Evolutionary conservation across 2,113 vertebrate genomes (phyloP).

Genomic region (Pampusana beccarii): DNA sequence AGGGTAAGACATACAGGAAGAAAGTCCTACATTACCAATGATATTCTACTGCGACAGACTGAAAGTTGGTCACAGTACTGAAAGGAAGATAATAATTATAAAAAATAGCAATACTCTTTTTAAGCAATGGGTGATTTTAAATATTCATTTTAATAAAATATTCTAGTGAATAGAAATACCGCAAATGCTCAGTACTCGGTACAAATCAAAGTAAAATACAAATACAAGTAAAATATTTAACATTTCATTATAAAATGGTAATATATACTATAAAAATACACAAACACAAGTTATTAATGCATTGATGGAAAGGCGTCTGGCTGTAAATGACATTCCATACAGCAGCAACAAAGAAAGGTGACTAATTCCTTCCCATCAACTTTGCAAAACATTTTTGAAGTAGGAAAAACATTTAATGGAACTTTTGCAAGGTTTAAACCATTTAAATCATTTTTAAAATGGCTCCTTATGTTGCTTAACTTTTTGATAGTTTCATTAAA

Average conservation of each 20-base stretch:
- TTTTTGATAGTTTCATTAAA: not conserved
- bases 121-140: constrained; percentile 31
- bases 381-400: not conserved
- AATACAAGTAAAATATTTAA: constrained; percentile 66
- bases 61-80: not conserved
- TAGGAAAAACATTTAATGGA: not conserved
- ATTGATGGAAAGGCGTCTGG: constrained; percentile 5
- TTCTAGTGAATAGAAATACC: constrained; percentile 20
- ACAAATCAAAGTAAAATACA: constrained; percentile 53
- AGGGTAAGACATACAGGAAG: not conserved
- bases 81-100: not conserved
- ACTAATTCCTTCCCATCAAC: constrained; percentile 7
- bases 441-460: not conserved
- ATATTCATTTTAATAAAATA: constrained; percentile 64
- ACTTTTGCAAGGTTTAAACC: not conserved
- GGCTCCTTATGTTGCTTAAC: not conserved
- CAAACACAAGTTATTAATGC: constrained; percentile 36
- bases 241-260: constrained; percentile 61
- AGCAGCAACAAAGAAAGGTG: not conserved
- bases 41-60: not conserved
- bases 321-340: constrained; percentile 4
- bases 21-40: not conserved
- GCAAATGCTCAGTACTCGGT: not conserved
- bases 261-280: constrained; percentile 37
- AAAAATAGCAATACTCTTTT: not conserved